These are phyloP conservation scores for Loriculus beryllinus DNA, from an alignment of 2,797 vertebrate species.

Conservation along the genomic window DNA sequence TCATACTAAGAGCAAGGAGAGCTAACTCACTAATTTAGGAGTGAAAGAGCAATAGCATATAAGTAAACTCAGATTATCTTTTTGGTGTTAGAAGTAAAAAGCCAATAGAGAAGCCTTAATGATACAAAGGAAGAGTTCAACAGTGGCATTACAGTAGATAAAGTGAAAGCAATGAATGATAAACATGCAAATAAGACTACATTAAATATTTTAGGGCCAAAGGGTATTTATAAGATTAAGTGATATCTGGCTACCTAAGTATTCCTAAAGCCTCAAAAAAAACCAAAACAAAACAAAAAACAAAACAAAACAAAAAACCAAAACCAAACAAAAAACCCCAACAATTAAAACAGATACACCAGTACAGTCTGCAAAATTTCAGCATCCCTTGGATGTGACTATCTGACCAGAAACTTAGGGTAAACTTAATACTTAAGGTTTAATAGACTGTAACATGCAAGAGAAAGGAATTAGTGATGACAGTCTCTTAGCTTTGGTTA, in stretches of 20 bases:
- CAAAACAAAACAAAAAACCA: not conserved
- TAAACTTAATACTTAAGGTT: not conserved
- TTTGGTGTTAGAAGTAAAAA: not conserved
- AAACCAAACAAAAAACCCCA: not conserved
- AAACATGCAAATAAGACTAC: not conserved
- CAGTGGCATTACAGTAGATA: not conserved
- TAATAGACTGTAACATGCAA: not conserved
- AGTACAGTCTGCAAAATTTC: not conserved
- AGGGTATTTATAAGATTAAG: not conserved
- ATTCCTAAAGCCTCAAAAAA: not conserved
- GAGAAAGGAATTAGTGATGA: not conserved
- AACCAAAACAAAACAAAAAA: not conserved
- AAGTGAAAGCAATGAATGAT: not conserved
- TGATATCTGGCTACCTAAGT: not conserved
- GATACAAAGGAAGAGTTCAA: not conserved
- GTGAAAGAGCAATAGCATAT: not conserved
- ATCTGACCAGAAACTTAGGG: not conserved
- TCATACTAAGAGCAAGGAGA: not conserved
- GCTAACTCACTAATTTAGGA: not conserved
- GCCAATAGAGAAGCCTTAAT: not conserved
- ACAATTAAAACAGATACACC: not conserved
- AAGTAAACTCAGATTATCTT: not conserved
- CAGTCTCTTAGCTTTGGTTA: not conserved
- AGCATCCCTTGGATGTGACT: not conserved
- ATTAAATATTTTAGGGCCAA: not conserved